Evolutionary conservation across 2,797 vertebrate genomes (phyloP).

Genomic region (Pipistrellus kuhlii): DNA sequence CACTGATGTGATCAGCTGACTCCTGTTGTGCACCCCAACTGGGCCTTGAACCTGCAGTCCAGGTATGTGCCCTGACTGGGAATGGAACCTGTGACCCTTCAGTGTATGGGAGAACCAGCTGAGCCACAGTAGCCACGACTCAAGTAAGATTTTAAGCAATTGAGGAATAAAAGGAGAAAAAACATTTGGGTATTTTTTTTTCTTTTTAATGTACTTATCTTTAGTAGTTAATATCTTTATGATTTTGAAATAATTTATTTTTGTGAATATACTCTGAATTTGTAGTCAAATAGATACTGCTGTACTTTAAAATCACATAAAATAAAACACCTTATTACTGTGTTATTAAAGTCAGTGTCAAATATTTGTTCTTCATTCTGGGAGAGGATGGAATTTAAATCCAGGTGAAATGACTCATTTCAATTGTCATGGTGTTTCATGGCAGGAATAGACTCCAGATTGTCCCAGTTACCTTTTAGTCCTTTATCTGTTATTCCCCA

Average conservation of each 20-base stretch:
- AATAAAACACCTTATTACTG: slow-evolving; percentile 54
- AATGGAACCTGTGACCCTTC: background rate
- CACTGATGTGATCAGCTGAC: background rate
- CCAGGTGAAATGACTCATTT: slow-evolving; percentile 57
- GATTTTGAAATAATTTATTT: slow-evolving; percentile 59
- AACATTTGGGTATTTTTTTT: background rate
- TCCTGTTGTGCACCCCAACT: background rate
- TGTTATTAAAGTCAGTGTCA: slow-evolving; percentile 53
- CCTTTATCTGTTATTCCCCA: slow-evolving; percentile 78
- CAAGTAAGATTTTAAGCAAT: slow-evolving; percentile 42
- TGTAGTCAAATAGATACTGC: background rate
- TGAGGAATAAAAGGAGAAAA: slow-evolving; percentile 47
- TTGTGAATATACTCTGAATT: slow-evolving; percentile 27
- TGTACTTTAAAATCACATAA: background rate
- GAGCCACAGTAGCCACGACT: background rate
- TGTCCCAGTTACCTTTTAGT: slow-evolving; percentile 65
- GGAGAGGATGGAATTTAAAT: slow-evolving; percentile 54
- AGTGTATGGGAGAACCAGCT: background rate
- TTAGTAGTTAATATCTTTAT: slow-evolving; percentile 59
- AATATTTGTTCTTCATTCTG: slow-evolving; percentile 57
- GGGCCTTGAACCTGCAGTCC: background rate
- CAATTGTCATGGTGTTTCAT: slow-evolving; percentile 59
- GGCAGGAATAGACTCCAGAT: slow-evolving; percentile 76
- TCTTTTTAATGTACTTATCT: slow-evolving; percentile 59
- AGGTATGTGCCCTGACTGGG: background rate